Percentiles rank a stretch among this genome's conserved stretches.
Evolutionary conservation across 2,888 invertebrate genomes (phyloP).

Genomic region (Drosophila rubida): DNA sequence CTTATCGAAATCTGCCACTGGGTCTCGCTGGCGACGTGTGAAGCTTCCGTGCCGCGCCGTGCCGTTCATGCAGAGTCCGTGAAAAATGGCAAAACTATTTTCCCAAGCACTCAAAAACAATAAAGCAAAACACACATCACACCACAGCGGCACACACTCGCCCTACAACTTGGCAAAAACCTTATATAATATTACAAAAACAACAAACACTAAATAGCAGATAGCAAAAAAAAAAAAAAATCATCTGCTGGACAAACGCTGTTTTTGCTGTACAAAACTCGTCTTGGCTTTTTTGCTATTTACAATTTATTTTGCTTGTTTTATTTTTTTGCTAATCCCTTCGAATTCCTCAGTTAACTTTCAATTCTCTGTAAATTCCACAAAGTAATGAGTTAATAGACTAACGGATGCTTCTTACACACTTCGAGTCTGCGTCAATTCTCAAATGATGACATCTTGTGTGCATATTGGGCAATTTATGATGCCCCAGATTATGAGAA

Average conservation of each 20-base stretch:
- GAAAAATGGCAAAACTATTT: conserved; percentile 58
- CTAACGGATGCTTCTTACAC: conserved; percentile 1
- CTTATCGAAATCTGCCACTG: conserved; percentile 79
- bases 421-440: conserved; percentile 11
- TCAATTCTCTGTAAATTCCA: conserved; percentile 2
- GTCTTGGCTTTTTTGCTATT: conserved; percentile 8
- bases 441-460: conserved; percentile 19
- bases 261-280: conserved; percentile 29
- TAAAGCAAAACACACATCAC: conserved; percentile 25
- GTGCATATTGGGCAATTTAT: conserved; percentile 18
- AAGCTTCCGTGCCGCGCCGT: conserved; percentile 52
- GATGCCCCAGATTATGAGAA: conserved; percentile 3
- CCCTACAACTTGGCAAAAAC: conserved; percentile 35
- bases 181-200: conserved; percentile 50
- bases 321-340: conserved; percentile 32
- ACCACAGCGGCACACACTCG: conserved; percentile 1
- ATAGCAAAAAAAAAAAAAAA: conserved; percentile 7
- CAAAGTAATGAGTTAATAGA: conserved; percentile 2
- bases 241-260: conserved; percentile 34
- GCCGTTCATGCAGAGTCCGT: conserved; percentile 54
- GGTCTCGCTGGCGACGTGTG: conserved; percentile 61
- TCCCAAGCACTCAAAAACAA: conserved; percentile 65
- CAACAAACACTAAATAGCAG: background rate
- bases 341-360: conserved; percentile 40
- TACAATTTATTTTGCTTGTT: background rate